phyloP scores from a whole-genome alignment of 2,888 invertebrate species.

The Drosophila longiperda region DNA sequence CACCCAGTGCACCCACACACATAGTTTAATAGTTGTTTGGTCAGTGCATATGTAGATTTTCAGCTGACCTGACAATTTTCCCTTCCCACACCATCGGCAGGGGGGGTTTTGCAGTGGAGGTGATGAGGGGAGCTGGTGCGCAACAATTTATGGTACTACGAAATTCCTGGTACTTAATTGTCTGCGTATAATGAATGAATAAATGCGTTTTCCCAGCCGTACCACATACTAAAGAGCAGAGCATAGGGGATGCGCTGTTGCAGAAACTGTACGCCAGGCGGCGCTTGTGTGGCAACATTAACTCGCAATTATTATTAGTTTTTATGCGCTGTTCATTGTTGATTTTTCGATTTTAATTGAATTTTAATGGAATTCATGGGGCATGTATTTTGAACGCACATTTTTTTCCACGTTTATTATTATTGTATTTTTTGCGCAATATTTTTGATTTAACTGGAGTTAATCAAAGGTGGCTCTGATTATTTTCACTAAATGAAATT shows the following conservation, averaged over 20 bases:
- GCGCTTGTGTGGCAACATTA: conserved; percentile 52
- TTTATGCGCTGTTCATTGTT: conserved; percentile 58
- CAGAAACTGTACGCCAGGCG: conserved; percentile 29
- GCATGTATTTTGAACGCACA: conserved; percentile 34
- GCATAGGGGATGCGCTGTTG: conserved; percentile 8
- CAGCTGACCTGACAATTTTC: conserved; percentile 75
- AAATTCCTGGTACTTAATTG: conserved; percentile 82
- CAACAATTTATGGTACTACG: conserved; percentile 72
- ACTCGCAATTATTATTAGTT: conserved; percentile 76
- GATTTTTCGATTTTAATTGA: conserved; percentile 70
- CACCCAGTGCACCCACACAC: conserved; percentile 32
- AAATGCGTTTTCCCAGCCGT: conserved; percentile 56
- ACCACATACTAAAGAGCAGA: conserved; percentile 9
- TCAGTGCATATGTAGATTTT: conserved; percentile 79
- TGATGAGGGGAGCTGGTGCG: conserved; percentile 9
- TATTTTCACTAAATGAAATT: conserved; percentile 78
- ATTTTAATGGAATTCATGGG: conserved; percentile 78
- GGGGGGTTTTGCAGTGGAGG: background rate
- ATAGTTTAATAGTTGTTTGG: conserved; percentile 79
- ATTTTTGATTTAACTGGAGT: conserved; percentile 62
- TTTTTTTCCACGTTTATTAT: conserved; percentile 27
- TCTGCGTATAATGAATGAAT: conserved; percentile 81
- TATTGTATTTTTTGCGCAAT: background rate
- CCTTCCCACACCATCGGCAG: background rate
- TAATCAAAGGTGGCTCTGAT: conserved; percentile 67